These are phyloP conservation scores for Monopterus albus DNA, from an alignment of 2,113 vertebrate genomes.

Conservation along the genomic window DNA sequence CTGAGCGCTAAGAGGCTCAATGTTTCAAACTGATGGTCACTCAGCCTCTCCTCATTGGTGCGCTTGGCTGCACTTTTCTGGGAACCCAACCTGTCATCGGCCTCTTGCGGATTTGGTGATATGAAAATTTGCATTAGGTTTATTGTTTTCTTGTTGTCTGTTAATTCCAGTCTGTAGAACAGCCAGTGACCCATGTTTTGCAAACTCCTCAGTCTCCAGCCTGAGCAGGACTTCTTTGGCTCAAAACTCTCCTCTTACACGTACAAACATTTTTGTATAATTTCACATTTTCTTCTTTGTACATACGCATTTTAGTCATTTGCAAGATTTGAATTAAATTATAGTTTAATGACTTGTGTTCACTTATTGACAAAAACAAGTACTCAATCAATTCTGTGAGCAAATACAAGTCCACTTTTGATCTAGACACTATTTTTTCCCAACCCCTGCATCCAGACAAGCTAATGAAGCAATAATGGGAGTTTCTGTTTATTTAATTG, in stretches of 20 bases:
- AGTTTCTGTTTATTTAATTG: constrained; percentile 61
- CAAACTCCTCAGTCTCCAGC: constrained; percentile 50
- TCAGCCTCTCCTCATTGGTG: constrained; percentile 76
- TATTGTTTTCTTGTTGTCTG: constrained; percentile 83
- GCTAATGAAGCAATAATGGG: constrained; percentile 61
- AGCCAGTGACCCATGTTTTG: constrained; percentile 82
- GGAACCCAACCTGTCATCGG: constrained; percentile 69
- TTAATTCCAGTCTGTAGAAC: constrained; percentile 86
- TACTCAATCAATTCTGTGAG: not conserved
- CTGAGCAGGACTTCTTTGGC: constrained; percentile 39
- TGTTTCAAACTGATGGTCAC: constrained; percentile 85
- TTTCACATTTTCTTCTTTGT: too few species aligned
- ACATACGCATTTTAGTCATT: not conserved
- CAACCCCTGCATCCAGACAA: constrained; percentile 28
- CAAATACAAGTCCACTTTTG: constrained; percentile 23
- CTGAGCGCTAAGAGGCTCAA: constrained; percentile 82
- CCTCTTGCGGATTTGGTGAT: constrained; percentile 70
- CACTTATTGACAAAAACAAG: constrained; percentile 5
- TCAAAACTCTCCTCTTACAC: too few species aligned
- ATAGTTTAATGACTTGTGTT: not conserved
- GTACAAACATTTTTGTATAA: too few species aligned
- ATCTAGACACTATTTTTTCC: constrained; percentile 44
- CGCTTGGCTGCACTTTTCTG: constrained; percentile 76
- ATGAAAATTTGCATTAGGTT: constrained; percentile 83
- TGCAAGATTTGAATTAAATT: not conserved